These are phyloP conservation scores for Penaeus monodon DNA, from an alignment of 2,888 invertebrate species.

Conservation along the genomic window DNA sequence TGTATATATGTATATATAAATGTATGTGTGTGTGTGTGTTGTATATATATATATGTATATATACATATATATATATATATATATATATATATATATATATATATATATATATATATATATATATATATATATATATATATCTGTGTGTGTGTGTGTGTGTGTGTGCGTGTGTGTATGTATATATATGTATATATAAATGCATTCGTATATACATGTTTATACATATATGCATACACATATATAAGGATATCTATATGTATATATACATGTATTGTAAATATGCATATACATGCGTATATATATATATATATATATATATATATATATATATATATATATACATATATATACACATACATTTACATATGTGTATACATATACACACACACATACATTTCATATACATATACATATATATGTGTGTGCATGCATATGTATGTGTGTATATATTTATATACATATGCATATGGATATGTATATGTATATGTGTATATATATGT, in stretches of 20 bases:
- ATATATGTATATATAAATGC: neutral
- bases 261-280: no score
- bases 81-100: neutral
- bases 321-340: neutral
- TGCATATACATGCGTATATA: neutral
- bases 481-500: neutral
- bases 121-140: constrained; percentile 1
- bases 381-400: no score
- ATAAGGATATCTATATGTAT: neutral
- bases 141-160: neutral
- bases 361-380: no score
- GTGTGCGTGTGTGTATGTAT: neutral
- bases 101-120: constrained; percentile 10
- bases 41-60: neutral
- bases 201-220: neutral
- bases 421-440: no score
- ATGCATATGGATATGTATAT: neutral
- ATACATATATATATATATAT: neutral
- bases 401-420: no score
- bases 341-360: no score
- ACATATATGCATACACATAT: neutral
- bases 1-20: neutral
- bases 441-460: no score
- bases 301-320: neutral
- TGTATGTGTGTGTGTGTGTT: neutral